These are phyloP conservation scores for Petaurus breviceps DNA, from an alignment of 2,113 vertebrate genomes.

Conservation along the genomic window DNA sequence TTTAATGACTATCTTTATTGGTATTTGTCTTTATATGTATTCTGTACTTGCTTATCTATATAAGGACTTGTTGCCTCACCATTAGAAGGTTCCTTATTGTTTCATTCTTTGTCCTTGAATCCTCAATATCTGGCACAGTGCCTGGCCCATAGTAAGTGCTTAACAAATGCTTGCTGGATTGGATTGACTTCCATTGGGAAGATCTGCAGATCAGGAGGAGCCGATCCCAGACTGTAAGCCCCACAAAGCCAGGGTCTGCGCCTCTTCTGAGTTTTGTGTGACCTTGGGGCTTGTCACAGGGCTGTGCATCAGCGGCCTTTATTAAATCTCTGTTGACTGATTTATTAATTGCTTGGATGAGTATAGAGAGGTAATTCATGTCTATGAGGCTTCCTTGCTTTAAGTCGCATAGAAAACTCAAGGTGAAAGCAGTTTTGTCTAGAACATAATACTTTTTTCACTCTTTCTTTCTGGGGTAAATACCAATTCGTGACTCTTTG, in stretches of 20 bases:
- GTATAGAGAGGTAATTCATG: not conserved
- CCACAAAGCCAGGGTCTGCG: not conserved
- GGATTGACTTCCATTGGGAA: not conserved
- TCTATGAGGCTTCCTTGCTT: not conserved
- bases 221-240: not conserved
- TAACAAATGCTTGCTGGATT: not conserved
- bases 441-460: not conserved
- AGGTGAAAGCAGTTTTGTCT: not conserved
- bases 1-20: not conserved
- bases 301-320: not conserved
- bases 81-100: not conserved
- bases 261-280: not conserved
- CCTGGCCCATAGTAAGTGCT: not conserved
- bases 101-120: not conserved
- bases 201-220: not conserved
- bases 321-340: not conserved
- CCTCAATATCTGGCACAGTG: not conserved
- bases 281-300: not conserved
- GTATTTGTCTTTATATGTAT: not conserved
- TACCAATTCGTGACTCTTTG: not conserved
- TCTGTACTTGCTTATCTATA: not conserved
- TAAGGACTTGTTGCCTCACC: not conserved
- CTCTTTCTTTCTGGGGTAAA: not conserved
- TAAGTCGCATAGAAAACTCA: not conserved
- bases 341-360: not conserved